phyloP scores from a whole-genome alignment of 1,140 invertebrate species.

The Ips nitidus region DNA sequence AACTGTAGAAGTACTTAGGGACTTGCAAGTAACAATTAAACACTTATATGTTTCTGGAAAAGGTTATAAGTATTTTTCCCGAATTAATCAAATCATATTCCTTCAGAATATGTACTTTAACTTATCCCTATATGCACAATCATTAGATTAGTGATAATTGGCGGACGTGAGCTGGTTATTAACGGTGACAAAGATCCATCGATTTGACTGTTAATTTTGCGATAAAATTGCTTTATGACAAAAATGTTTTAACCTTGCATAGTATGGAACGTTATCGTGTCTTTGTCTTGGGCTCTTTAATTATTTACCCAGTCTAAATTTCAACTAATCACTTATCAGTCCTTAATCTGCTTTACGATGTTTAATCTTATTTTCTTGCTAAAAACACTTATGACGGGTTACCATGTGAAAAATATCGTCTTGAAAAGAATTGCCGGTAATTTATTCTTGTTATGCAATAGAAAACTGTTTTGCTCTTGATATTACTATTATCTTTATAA shows the following conservation, averaged over 20 bases:
- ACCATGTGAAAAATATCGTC: conserved; percentile 29
- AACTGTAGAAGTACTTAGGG: too few species aligned
- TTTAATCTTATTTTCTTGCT: conserved; percentile 36
- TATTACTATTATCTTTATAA: conserved; percentile 34
- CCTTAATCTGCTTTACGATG: conserved; percentile 30
- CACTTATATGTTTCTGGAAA: background rate
- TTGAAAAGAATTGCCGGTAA: conserved; percentile 31
- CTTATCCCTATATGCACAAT: background rate
- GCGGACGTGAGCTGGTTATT: background rate
- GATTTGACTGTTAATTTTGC: background rate
- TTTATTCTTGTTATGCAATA: conserved; percentile 35
- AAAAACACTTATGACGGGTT: conserved; percentile 32
- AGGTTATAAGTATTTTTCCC: background rate
- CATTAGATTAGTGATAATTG: background rate
- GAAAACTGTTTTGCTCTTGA: conserved; percentile 15
- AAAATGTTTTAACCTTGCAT: conserved; percentile 26
- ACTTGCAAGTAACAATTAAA: too few species aligned
- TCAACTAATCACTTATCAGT: conserved; percentile 33
- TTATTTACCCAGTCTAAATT: conserved; percentile 29
- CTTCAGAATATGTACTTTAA: background rate
- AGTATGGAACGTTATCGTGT: conserved; percentile 21
- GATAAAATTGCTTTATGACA: conserved; percentile 9
- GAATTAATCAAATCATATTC: background rate
- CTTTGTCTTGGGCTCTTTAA: conserved; percentile 33
- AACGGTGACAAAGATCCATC: background rate